Evolutionary conservation across 2,888 invertebrate genomes (phyloP).

Genomic region (Seira musarum): DNA sequence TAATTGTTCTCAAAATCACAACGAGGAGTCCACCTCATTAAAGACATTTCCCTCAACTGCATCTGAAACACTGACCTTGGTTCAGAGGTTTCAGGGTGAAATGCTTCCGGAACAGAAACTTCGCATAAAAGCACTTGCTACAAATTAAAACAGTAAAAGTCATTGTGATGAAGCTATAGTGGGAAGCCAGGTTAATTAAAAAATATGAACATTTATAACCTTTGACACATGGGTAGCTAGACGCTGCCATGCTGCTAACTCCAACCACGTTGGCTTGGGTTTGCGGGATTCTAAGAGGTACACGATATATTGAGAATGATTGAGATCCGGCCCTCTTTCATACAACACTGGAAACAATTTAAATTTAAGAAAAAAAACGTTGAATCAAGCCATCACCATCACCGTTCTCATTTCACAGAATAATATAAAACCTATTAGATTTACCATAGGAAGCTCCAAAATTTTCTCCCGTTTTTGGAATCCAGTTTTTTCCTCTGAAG

Average conservation of each 20-base stretch:
- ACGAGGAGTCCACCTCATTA: slow-evolving; percentile 61
- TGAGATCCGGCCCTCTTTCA: slow-evolving; percentile 63
- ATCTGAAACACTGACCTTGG: slow-evolving; percentile 66
- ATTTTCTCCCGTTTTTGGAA: slow-evolving; percentile 62
- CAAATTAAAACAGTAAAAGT: slow-evolving; percentile 16
- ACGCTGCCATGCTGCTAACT: slow-evolving; percentile 64
- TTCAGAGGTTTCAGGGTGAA: slow-evolving; percentile 54
- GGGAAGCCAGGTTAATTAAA: background rate
- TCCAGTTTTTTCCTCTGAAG: slow-evolving; percentile 68
- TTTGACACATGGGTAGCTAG: slow-evolving; percentile 62
- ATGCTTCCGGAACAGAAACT: slow-evolving; percentile 61
- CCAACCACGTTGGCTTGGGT: slow-evolving; percentile 62
- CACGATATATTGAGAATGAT: slow-evolving; percentile 65
- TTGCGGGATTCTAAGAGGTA: slow-evolving; percentile 63
- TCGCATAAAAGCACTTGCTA: slow-evolving; percentile 64
- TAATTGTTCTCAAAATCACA: slow-evolving; percentile 25
- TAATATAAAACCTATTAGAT: slow-evolving; percentile 20
- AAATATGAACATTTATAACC: slow-evolving; percentile 43
- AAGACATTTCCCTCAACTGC: slow-evolving; percentile 59
- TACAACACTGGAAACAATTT: slow-evolving; percentile 61
- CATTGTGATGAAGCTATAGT: background rate
- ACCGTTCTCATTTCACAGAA: slow-evolving; percentile 18
- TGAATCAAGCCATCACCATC: background rate
- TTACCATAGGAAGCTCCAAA: slow-evolving; percentile 67
- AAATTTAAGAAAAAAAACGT: background rate